Evolutionary conservation across 2,797 vertebrate species (phyloP), one percentile per base, ranked within the genome.

Genomic region (Enteromius radiatus): DNA sequence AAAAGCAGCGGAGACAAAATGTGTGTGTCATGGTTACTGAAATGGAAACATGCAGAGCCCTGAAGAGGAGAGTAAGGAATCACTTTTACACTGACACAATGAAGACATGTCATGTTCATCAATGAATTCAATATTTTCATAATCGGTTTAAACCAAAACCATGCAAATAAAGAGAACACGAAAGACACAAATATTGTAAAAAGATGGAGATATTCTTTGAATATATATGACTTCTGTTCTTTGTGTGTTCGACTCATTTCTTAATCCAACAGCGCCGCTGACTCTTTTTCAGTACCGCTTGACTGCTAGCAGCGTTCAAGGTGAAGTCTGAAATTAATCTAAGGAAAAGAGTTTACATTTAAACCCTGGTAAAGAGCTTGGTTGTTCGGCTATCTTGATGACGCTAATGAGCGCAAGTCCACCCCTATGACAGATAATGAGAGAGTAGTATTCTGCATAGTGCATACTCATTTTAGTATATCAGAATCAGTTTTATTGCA

Each of bases 251-350:
- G 68, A 81, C 59, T 75, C 9, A 64, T 54, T 52, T 69, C 68
- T 67, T 33, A 17, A 14, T 82, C 49, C 15, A 28, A 56, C 45
- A 52, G 31, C 1, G 36, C 71, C 45, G 49, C 36, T 11, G 49
- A 52, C 7, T 74, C 47, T 33, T 74, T 36, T 70, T 76, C 67
- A 83, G 23, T 76, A 76, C 23, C 26, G 36, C 49, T 80, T 73
- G 75, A 69, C 82, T 79, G 47, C 45, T 17, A 21, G 64, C 47
- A 36, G 36, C 2, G 26, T 76, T 84, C 80, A 85, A 87, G 83
- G 83, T 80, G 79, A 86, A 75, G 79, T 84, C 64, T 84, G 67
- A 87, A 80, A 84, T 67, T 67, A 83, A 85, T 69, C 71, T 38
- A 65, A 68, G 75, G 54, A 82, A 80, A 86, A 82, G 45, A 36